Evolutionary conservation across 35 echinoderm and acorn worm species (phyloP), one percentile per base, ranked within the genome.

Genomic region (Lytechinus variegatus): DNA sequence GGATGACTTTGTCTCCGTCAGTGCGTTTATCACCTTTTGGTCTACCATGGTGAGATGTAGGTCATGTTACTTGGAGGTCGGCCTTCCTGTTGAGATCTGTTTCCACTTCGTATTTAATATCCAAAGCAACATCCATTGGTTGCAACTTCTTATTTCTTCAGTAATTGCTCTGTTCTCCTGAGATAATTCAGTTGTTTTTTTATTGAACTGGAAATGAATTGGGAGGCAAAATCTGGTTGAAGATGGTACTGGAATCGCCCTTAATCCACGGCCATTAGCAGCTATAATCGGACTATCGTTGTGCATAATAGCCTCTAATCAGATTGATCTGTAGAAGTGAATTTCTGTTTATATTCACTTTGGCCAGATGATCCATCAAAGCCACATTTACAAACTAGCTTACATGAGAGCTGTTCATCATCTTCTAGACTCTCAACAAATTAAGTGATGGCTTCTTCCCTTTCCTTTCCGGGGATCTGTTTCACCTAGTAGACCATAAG

Each of bases 31-130:
- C 2, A 96, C 96, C 87, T 96, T 97, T 54, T 97, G 96, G 28
- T 97, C 96, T 10, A 97, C 96, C 94, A 97, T 95, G 52, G 94
- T 97, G 58, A 95, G 72, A n/a, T 95, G 95, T 21, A 95, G 54
- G 92, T 97, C 96, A 95, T 97, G 0, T 54, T 97, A 97, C 92
- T 94, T 95, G 89, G 8, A 97, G 13, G 28, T 97, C 54, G 14
- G 19, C 92, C 54, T 94, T 86, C 92, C 79, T 97, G 86, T 93
- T 93, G 27, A 66, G 28, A 51, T 93, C 94, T 56, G 21, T 79
- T 93, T 89, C 96, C 61, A 97, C 27, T 93, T 95, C 94, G 56
- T 94, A 97, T 4, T 89, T 52, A 54, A 95, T 95, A 53, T 96
- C 94, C 58, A 97, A 56, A 79, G 94, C 87, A 54, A 95, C 58